These are phyloP conservation scores for Sinocyclocheilus anshuiensis DNA, from an alignment of 2,113 vertebrate genomes.

Conservation along the genomic window DNA sequence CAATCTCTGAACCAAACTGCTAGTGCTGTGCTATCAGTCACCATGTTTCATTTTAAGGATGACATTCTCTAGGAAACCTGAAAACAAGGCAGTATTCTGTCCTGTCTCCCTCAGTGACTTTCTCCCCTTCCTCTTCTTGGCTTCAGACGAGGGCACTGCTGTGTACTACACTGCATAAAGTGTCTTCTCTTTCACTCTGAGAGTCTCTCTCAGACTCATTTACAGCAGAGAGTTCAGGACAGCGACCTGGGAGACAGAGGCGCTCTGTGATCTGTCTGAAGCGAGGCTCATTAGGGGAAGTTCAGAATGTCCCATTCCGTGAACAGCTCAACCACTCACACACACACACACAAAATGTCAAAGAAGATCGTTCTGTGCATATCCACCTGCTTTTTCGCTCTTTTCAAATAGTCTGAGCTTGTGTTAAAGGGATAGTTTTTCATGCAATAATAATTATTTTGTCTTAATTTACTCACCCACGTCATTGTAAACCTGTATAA, in stretches of 20 bases:
- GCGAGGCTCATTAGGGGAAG: conserved; percentile 40
- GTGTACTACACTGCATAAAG: conserved; percentile 4
- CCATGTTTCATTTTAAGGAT: neutral
- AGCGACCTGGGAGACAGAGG: conserved; percentile 1
- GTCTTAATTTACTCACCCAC: neutral
- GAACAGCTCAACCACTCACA: neutral
- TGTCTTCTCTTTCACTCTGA: neutral
- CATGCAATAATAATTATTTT: neutral
- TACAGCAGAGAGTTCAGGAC: conserved; percentile 23
- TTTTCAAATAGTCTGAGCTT: neutral
- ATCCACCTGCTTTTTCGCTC: neutral
- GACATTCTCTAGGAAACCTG: neutral
- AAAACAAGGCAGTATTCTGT: conserved; percentile 8
- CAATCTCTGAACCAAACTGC: neutral
- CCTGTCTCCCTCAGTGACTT: neutral
- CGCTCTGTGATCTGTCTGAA: conserved; percentile 27
- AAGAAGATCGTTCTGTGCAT: neutral
- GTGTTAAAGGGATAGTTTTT: neutral
- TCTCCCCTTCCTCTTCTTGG: neutral
- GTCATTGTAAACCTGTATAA: too few relatives aligned
- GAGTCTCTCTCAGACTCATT: neutral
- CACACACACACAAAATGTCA: conserved; percentile 18
- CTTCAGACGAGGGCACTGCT: neutral
- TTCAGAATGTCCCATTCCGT: conserved; percentile 26
- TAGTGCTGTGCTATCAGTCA: neutral